A percentile compares a stretch with the other conserved stretches of the same genome.
Evolutionary conservation across 2,797 vertebrate genomes (phyloP).

Genomic region (Tinamus major): DNA sequence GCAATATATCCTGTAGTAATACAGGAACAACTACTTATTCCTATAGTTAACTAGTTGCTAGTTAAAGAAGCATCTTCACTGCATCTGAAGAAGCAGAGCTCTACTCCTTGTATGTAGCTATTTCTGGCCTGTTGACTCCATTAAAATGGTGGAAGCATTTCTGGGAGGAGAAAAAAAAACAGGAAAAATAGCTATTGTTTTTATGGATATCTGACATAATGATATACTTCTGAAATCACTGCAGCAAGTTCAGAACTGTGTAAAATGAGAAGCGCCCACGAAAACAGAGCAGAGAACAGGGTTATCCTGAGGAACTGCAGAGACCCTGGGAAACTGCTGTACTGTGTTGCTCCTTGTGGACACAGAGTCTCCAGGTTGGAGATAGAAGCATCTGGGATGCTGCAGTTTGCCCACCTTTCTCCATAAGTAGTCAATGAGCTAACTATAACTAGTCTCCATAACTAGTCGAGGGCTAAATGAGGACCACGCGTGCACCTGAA

Average conservation of each 20-base stretch:
- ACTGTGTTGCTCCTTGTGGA: fast-evolving
- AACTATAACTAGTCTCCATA: background rate
- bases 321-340: conserved; percentile 23
- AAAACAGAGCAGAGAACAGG: background rate
- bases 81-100: conserved; percentile 4
- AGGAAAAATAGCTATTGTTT: background rate
- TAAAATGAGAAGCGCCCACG: background rate
- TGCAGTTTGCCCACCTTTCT: background rate
- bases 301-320: background rate
- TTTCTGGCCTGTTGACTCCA: background rate
- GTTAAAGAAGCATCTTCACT: background rate
- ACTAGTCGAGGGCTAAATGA: background rate
- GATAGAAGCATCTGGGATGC: background rate
- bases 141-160: conserved; percentile 31
- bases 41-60: background rate
- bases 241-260: conserved; percentile 5
- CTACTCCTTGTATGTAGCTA: background rate
- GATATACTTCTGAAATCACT: conserved; percentile 34
- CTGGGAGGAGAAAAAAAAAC: background rate
- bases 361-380: background rate
- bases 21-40: background rate
- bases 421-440: background rate
- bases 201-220: background rate
- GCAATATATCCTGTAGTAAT: fast-evolving
- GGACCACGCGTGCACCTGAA: background rate